Evolutionary conservation across 2,113 vertebrate species (phyloP), one percentile per base, ranked within the genome.

Genomic region (Toxostoma redivivum): DNA sequence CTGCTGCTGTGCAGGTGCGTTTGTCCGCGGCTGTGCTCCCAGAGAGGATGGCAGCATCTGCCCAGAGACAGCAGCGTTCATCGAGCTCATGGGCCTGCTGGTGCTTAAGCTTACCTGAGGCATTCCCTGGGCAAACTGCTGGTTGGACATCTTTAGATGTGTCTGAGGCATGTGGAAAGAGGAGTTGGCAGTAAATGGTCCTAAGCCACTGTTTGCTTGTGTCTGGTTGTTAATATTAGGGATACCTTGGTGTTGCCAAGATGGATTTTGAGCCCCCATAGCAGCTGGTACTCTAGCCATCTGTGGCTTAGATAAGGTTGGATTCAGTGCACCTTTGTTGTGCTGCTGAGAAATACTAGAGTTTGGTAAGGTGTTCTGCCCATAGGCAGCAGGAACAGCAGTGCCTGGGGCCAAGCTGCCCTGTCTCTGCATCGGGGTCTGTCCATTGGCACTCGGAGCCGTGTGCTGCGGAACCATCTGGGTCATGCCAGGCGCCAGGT

Each of bases 141-240:
- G 50, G 95, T 73, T 97, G 16, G 98, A 38, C 98, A 99, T 98
- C 94, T 99, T 99, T 96, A 99, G 92, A 78, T 99, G 98, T 86
- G 98, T 98, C 38, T 99, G 98, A 95, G 99, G 99, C 97, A 99
- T 97, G 95, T 99, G 99, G 97, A 99, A 99, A 66, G 97, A 74
- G 84, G 98, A 97, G 91, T 93, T 97, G 62, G 93, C 95, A n/a
- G 97, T 95, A 96, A 99, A 99, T 2, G 98, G 97, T 86, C 97
- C 98, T 38, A 99, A 95, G 10, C 97, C 91, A 71, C 92, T 98
- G 53, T 81, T 97, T 57, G 98, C 97, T 37, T 98, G 97, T 1
- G 98, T 87, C 97, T 98, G 99, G 90, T 90, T 97, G 64, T 97
- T 97, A 73, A 99, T 97, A 84, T 96, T 98, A 38, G 99, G 98